Evolutionary conservation across 1,140 invertebrate genomes (phyloP), one percentile per base, ranked within the genome.

Genomic region (Neodiprion virginianus): DNA sequence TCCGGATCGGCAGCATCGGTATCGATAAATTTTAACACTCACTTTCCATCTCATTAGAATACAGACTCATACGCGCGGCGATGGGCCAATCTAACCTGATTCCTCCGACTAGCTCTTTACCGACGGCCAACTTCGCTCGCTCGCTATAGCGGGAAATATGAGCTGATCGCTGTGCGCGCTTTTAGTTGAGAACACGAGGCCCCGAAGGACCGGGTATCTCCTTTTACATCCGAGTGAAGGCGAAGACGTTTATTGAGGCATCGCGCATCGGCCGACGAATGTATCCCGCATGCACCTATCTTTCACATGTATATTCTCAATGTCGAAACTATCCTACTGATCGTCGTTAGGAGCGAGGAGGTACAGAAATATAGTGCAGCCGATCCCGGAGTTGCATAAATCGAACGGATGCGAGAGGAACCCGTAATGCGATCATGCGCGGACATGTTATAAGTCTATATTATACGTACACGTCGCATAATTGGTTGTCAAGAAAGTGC

Each of bases 11-110:
- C 48, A 61, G 11, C 4, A 17, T 61, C 53, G 53, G 53, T 61
- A 7, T 69, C 72, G 50, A 74, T 74, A 74, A 74, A 74, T 74
- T 74, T 74, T 70, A 69, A 69, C 73, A 69, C 73, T 74, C 73
- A 70, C 73, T 74, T 74, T 71, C 73, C 73, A 70, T 74, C 73
- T 70, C 68, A 69, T 74, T 74, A 74, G 72, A 73, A 73, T 73
- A 73, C 3, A 21, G 17, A 69, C 67, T 47, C 21, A 47, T 69
- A 69, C 67, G 40, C 12, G 61, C 67, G 67, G 40, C 21, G 67
- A 69, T 69, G 67, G 67, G 21, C 67, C 67, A 69, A 69, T 69
- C 67, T 47, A 69, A 47, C 53, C 53, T 17, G 53, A 8, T 61
- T 61, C 53, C 53, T 14, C n/a, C 53, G 11, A 61, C 53, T 14